phyloP scores from a whole-genome alignment of 2,113 vertebrate genomes.

The Eolophus roseicapilla region DNA sequence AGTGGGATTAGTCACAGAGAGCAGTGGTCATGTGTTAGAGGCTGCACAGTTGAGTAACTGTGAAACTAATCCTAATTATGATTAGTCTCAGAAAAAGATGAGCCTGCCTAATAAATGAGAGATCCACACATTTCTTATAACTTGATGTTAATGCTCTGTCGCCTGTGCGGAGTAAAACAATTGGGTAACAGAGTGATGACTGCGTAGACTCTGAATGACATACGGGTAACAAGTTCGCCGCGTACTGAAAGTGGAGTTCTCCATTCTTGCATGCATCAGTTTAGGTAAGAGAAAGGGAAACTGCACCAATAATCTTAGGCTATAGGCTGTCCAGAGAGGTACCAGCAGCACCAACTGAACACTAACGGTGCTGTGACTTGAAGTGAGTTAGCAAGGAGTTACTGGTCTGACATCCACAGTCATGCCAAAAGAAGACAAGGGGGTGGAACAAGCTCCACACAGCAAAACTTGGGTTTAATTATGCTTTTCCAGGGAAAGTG shows the following conservation, averaged over 20 bases:
- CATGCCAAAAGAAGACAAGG: not conserved
- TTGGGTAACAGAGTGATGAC: not conserved
- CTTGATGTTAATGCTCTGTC: not conserved
- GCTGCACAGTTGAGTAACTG: not conserved
- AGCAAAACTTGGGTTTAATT: not conserved
- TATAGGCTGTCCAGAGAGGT: not conserved
- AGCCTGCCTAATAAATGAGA: not conserved
- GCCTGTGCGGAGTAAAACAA: not conserved
- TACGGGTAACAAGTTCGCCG: not conserved
- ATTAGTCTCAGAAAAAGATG: not conserved
- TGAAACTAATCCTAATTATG: not conserved
- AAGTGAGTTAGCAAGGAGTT: not conserved
- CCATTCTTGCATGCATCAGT: not conserved
- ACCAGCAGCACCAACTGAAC: not conserved
- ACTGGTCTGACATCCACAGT: not conserved
- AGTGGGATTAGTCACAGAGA: not conserved
- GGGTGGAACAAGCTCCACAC: not conserved
- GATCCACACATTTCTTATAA: not conserved
- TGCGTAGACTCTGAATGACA: not conserved
- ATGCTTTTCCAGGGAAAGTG: not conserved
- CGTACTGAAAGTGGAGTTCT: not conserved
- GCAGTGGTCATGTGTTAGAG: not conserved
- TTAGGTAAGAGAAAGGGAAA: not conserved
- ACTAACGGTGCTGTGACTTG: not conserved
- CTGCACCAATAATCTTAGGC: not conserved